Conservation (phyloP, 2,113 vertebrate species). For the Toxotes jaculatrix region DNA sequence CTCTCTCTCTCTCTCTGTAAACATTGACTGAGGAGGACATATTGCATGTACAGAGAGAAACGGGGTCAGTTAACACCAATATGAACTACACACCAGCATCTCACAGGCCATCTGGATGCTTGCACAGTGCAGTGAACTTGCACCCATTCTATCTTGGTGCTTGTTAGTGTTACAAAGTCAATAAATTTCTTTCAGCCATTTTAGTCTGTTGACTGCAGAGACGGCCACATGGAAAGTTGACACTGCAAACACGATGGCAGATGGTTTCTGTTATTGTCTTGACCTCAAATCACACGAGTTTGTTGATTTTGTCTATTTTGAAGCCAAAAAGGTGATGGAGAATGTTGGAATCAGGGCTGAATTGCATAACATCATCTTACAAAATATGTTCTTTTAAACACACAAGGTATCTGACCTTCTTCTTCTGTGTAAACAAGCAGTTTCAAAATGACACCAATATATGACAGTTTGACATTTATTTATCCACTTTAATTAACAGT, state of each 20-base stretch:
- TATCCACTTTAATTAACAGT: background rate
- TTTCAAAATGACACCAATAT: no score
- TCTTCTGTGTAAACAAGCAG: no score
- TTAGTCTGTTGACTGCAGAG: constrained; percentile 4
- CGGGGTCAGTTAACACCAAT: constrained; percentile 7
- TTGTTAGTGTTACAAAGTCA: constrained; percentile 31
- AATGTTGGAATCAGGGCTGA: no score
- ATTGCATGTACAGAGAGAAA: constrained; percentile 27
- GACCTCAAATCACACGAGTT: background rate
- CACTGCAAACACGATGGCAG: constrained; percentile 8
- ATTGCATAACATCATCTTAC: background rate
- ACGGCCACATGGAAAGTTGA: constrained; percentile 15
- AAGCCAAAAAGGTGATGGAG: background rate
- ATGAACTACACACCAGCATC: background rate
- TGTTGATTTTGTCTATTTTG: background rate
- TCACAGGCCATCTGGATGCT: constrained; percentile 31
- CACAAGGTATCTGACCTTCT: no score
- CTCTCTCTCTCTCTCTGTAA: background rate
- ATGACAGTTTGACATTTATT: background rate
- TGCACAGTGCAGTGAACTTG: constrained; percentile 24
- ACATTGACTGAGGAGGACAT: constrained; percentile 33
- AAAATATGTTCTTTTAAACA: background rate
- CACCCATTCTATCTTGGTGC: background rate
- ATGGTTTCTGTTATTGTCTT: background rate
- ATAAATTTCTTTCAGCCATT: constrained; percentile 4